These are phyloP conservation scores for Centropus unirufus DNA, from an alignment of 2,113 vertebrate species.

Conservation along the genomic window DNA sequence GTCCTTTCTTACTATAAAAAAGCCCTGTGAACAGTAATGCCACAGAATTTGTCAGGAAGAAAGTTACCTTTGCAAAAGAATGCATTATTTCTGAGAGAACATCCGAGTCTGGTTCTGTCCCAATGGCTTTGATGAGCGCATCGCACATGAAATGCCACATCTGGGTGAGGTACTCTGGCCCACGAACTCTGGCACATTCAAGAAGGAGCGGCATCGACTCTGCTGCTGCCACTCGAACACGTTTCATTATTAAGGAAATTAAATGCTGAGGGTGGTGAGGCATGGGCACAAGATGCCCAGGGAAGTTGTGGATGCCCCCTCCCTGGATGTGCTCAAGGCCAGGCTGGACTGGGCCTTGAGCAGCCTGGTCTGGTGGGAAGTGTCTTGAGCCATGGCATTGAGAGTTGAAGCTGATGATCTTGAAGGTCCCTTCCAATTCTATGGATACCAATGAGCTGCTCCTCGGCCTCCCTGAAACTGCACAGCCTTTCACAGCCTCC, in stretches of 20 bases:
- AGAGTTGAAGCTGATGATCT: too few relatives aligned
- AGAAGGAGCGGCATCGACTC: constrained; percentile 97
- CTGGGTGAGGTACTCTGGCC: constrained; percentile 95
- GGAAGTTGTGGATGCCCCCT: too few relatives aligned
- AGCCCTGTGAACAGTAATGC: accelerated
- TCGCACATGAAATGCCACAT: constrained; percentile 99
- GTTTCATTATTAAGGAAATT: constrained; percentile 82
- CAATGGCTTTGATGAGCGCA: constrained; percentile 96
- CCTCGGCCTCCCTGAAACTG: too few relatives aligned
- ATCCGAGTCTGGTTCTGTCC: constrained; percentile 95
- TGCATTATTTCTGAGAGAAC: constrained; percentile 99
- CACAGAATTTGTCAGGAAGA: neutral
- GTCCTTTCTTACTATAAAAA: neutral
- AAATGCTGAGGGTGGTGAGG: neutral
- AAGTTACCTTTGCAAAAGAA: constrained; percentile 94
- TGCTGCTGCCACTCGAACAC: constrained; percentile 94
- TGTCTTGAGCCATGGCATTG: too few relatives aligned
- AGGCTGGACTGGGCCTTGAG: too few relatives aligned
- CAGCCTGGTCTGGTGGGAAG: too few relatives aligned
- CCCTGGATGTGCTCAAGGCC: too few relatives aligned
- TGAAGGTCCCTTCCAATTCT: too few relatives aligned
- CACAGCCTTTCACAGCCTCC: too few relatives aligned
- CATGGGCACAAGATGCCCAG: too few relatives aligned
- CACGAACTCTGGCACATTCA: constrained; percentile 92
- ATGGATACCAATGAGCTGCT: neutral